Evolutionary conservation across 2,113 vertebrate species (phyloP).

Genomic region (Elgaria multicarinata): DNA sequence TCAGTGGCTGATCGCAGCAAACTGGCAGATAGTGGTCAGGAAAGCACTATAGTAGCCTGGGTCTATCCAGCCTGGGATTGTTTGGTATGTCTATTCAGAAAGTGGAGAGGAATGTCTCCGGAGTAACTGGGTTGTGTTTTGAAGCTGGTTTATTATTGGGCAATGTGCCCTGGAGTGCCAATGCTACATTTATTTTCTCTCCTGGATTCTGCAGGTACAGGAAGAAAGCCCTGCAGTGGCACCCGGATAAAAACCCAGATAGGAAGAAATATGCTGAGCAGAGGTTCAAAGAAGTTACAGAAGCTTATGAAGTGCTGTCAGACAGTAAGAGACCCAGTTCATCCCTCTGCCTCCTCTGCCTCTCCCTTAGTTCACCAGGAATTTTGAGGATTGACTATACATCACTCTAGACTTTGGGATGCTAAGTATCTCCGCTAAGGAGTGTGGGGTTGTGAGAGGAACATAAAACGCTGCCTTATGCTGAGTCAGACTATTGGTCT

Average conservation of each 20-base stretch:
- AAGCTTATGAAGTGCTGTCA: slow-evolving; percentile 87
- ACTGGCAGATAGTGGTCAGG: neutral
- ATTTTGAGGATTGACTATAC: neutral
- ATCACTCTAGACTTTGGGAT: neutral
- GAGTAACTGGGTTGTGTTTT: neutral
- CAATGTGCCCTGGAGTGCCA: too few relatives aligned
- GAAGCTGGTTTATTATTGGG: neutral
- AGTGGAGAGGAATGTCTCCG: neutral
- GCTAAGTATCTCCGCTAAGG: neutral
- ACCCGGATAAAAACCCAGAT: slow-evolving; percentile 88
- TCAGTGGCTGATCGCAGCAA: neutral
- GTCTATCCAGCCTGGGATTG: neutral
- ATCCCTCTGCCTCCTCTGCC: neutral
- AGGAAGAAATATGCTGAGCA: slow-evolving; percentile 85
- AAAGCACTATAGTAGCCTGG: too few relatives aligned
- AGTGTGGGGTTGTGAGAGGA: neutral
- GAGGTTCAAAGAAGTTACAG: slow-evolving; percentile 86
- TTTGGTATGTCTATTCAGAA: neutral
- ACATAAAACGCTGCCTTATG: too few relatives aligned
- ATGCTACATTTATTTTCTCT: neutral
- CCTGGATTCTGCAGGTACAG: slow-evolving; percentile 76
- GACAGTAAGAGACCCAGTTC: slow-evolving; percentile 75
- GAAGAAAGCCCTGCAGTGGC: slow-evolving; percentile 84
- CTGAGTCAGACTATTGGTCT: too few relatives aligned
- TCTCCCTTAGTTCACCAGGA: neutral